These are phyloP conservation scores for Brachyptera risi DNA, from an alignment of 2,888 invertebrate genomes.

Conservation along the genomic window DNA sequence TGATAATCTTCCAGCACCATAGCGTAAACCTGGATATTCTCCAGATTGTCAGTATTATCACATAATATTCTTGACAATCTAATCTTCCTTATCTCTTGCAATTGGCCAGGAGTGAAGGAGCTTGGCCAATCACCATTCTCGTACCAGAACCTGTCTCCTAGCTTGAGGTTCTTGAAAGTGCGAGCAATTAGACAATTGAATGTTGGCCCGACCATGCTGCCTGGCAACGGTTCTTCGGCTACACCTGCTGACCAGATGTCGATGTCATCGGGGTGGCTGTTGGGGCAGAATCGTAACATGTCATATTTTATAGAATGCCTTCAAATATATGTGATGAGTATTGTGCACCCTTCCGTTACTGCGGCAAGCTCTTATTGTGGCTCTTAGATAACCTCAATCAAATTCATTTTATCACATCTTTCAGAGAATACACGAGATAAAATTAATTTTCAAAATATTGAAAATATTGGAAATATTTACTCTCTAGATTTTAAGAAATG, in stretches of 20 bases:
- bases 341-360: no score
- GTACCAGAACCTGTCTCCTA: conserved; percentile 52
- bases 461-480: no score
- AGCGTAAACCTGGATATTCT: conserved; percentile 45
- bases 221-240: conserved; percentile 46
- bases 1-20: conserved; percentile 46
- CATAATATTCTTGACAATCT: conserved; percentile 46
- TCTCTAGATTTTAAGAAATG: no score
- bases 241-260: conserved; percentile 47
- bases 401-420: no score
- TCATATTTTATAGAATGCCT: no score
- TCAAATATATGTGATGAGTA: no score
- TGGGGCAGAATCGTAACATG: no score
- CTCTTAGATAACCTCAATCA: no score
- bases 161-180: conserved; percentile 46
- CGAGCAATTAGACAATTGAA: conserved; percentile 52
- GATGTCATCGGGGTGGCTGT: conserved; percentile 43
- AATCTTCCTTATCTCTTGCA: conserved; percentile 42
- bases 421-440: no score
- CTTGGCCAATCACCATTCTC: conserved; percentile 46
- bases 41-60: conserved; percentile 46
- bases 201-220: conserved; percentile 49
- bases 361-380: no score
- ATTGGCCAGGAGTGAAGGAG: conserved; percentile 45
- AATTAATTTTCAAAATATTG: no score